These are phyloP conservation scores for Galaxias olidus DNA, from an alignment of 2,797 vertebrate species.

Conservation along the genomic window DNA sequence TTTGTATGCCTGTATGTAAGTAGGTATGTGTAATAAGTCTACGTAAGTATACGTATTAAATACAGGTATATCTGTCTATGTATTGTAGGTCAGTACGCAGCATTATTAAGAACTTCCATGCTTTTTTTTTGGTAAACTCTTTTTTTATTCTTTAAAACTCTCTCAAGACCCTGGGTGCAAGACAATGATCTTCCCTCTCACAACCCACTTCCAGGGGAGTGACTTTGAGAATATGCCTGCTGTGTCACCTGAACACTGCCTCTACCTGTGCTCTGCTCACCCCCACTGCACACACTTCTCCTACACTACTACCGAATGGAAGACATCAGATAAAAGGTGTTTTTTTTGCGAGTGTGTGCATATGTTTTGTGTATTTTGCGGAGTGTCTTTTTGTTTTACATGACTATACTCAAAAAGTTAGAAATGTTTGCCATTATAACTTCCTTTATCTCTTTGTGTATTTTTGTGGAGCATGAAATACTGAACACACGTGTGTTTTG, in stretches of 20 bases:
- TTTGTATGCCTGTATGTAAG: no score
- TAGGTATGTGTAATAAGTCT: no score
- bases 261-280: conserved; percentile 53
- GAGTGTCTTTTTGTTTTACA: neutral
- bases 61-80: no score
- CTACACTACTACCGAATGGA: neutral
- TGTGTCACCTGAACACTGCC: conserved; percentile 59
- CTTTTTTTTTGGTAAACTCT: no score
- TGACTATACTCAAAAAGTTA: neutral
- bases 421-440: neutral
- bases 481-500: neutral
- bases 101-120: no score
- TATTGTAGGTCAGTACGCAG: no score
- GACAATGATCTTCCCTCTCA: conserved; percentile 28
- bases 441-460: neutral
- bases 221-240: conserved; percentile 12
- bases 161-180: conserved; percentile 29
- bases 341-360: neutral
- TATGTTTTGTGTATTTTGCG: neutral
- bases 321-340: conserved; percentile 22
- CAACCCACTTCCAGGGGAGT: conserved; percentile 32
- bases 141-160: neutral
- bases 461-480: neutral
- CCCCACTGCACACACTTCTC: conserved; percentile 63
- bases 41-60: no score